A percentile compares a stretch with the other conserved stretches of the same genome.
Evolutionary conservation across 1,140 invertebrate species (phyloP).

Genomic region (Drosophila pectinifera): DNA sequence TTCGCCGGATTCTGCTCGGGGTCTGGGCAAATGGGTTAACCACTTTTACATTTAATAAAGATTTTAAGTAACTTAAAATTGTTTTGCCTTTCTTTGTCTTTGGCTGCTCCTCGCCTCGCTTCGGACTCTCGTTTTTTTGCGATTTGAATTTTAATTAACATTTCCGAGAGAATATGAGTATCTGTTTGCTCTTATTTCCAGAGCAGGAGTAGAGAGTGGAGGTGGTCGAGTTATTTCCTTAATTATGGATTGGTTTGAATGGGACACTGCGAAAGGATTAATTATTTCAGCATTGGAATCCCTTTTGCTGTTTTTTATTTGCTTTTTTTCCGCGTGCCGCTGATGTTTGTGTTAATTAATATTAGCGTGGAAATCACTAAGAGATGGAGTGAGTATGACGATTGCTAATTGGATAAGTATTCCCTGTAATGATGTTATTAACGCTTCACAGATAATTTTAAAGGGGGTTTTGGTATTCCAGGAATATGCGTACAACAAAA

Average conservation of each 20-base stretch:
- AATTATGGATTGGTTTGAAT: conserved; percentile 39
- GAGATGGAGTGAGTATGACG: not conserved
- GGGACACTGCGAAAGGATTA: conserved; percentile 30
- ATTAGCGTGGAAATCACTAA: conserved; percentile 3
- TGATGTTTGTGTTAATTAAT: conserved; percentile 33
- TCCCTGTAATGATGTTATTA: conserved; percentile 13
- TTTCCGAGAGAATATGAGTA: conserved; percentile 67
- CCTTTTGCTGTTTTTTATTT: conserved; percentile 20
- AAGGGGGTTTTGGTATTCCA: not conserved
- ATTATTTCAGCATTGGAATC: conserved; percentile 19
- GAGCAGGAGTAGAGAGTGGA: not conserved
- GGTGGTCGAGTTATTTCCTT: conserved; percentile 33
- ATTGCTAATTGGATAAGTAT: conserved; percentile 37
- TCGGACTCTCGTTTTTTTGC: conserved; percentile 45
- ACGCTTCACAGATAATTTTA: not conserved
- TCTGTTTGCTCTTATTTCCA: conserved; percentile 28
- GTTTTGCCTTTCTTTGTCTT: conserved; percentile 72
- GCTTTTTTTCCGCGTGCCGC: not conserved
- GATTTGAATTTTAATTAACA: conserved; percentile 83
- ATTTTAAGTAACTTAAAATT: conserved; percentile 83
- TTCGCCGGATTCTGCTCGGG: conserved; percentile 24
- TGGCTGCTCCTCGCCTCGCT: conserved; percentile 21
- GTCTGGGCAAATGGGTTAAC: conserved; percentile 69
- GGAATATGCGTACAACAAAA: not conserved
- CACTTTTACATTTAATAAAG: conserved; percentile 81